Conservation (phyloP, 2,113 vertebrate genomes). For the Microcebus murinus region DNA sequence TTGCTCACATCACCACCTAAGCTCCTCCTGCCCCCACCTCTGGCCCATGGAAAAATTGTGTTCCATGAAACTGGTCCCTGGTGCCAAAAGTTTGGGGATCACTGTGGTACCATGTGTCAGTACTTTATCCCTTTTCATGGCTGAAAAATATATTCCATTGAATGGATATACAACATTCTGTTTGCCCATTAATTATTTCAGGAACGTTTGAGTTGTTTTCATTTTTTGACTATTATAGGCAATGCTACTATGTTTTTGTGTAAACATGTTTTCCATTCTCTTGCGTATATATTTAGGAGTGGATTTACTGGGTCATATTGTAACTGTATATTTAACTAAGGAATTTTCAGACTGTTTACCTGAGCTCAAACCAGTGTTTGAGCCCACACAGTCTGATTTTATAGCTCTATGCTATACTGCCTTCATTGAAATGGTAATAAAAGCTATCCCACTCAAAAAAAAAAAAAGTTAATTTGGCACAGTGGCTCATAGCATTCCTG, state of each 20-base stretch:
- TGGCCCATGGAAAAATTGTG: no score
- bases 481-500: no score
- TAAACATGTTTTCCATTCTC: background rate
- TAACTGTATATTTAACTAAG: background rate
- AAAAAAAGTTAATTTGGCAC: background rate
- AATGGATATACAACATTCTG: background rate
- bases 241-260: background rate
- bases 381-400: background rate
- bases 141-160: background rate
- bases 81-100: no score
- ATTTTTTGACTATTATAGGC: background rate
- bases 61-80: no score
- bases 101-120: background rate
- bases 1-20: no score
- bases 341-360: background rate
- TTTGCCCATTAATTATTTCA: background rate
- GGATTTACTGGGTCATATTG: background rate
- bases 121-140: no score
- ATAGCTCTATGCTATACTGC: background rate
- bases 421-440: background rate
- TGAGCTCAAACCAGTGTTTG: background rate
- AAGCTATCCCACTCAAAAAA: background rate
- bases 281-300: background rate
- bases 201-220: background rate
- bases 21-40: no score